phyloP scores from a whole-genome alignment of 1,140 invertebrate species.

The Cryptotermes secundus region DNA sequence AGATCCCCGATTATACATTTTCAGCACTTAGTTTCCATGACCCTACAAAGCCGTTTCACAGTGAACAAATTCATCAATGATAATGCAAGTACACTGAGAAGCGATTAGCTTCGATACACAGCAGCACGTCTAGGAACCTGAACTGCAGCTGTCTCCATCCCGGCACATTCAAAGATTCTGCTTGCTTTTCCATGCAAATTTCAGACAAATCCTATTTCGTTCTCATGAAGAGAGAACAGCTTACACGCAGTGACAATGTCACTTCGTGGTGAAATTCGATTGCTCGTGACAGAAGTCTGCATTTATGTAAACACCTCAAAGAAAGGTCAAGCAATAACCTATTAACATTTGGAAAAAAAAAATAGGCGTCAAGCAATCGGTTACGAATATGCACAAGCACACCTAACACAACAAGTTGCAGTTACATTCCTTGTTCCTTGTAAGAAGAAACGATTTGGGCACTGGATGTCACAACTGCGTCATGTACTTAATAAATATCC shows the following conservation, averaged over 20 bases:
- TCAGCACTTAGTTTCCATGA: background rate
- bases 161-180: background rate
- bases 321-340: background rate
- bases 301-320: background rate
- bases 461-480: too few relatives aligned
- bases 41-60: background rate
- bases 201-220: slow-evolving; percentile 14
- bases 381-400: too few relatives aligned
- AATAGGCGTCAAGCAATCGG: too few relatives aligned
- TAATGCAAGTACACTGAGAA: slow-evolving; percentile 12
- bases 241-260: background rate
- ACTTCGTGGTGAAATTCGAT: background rate
- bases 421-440: too few relatives aligned
- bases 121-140: background rate
- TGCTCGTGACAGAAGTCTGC: slow-evolving; percentile 4
- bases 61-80: slow-evolving; percentile 8
- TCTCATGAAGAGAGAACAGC: slow-evolving; percentile 10
- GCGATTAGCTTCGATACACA: background rate
- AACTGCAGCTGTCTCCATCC: background rate
- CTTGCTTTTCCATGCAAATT: background rate
- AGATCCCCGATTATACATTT: background rate
- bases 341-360: too few relatives aligned
- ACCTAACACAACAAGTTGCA: too few relatives aligned
- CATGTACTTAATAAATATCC: too few relatives aligned
- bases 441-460: too few relatives aligned